Evolutionary conservation across 1,140 invertebrate genomes (phyloP), one percentile per base, ranked within the genome.

Genomic region (Aradophagus sp.): DNA sequence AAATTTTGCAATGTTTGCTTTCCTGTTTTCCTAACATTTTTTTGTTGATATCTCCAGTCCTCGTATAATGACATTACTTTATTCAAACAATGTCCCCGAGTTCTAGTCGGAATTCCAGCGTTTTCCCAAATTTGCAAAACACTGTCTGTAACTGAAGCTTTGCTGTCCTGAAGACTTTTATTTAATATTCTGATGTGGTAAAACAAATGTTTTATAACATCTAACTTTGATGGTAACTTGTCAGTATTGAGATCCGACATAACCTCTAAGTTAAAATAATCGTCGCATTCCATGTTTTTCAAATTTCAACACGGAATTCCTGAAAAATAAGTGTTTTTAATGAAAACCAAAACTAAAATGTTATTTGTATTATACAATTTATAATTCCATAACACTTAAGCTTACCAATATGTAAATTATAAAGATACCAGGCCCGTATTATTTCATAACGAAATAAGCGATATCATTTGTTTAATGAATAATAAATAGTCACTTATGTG

Each of bases 241-340:
- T 42, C 39, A 27, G 4, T 42, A 19, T 42, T 39, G 6, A 39
- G 19, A 6, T 42, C 39, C 3, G 39, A 42, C 14, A n/a, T 11
- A 42, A 42, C 39, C 39, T 26, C 39, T n/a, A 42, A 14, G 27
- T 42, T n/a, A 27, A 42, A 42, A 42, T 42, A 45, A 27, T 45
- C 41, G 41, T n/a, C n/a, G n/a, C n/a, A n/a, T n/a, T n/a, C n/a
- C n/a, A n/a, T n/a, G n/a, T n/a, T n/a, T n/a, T n/a, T n/a, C n/a
- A n/a, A n/a, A n/a, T n/a, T n/a, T n/a, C n/a, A n/a, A n/a, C n/a
- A n/a, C n/a, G n/a, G n/a, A n/a, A n/a, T n/a, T n/a, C n/a, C n/a
- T n/a, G n/a, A n/a, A n/a, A n/a, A n/a, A n/a, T n/a, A n/a, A n/a
- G n/a, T n/a, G n/a, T n/a, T n/a, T n/a, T n/a, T n/a, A n/a, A n/a